Evolutionary conservation across 2,888 invertebrate species (phyloP), one percentile per base, ranked within the genome.

Genomic region (Scaptomyza parva): DNA sequence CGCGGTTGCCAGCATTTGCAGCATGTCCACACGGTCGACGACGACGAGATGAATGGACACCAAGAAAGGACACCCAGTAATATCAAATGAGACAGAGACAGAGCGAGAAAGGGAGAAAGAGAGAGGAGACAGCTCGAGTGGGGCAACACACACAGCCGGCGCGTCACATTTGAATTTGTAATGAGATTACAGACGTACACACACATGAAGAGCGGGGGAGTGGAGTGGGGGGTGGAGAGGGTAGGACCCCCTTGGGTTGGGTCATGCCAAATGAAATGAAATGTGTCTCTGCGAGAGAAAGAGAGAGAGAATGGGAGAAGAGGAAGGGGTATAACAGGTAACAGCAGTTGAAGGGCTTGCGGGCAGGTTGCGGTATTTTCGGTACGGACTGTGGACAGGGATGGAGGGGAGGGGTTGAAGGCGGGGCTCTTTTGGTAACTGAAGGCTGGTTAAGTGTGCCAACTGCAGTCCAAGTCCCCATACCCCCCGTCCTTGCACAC

Each of bases 91-190:
- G n/a, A 22, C n/a, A 26, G 14, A 43, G 6, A 17, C 20, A n/a
- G 40, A 0, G 22, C 5, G 30, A 9, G 7, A 28, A 18, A 20
- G 20, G 11, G 11, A 5, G 9, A 12, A 11, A 18, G 28, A 43
- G 17, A 24, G 3, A 22, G 47, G 18, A 5, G 30, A 30, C 24
- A 9, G 43, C 24, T n/a, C 45, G 70, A 58, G 64, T n/a, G 28
- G 53, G 53, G 65, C 53, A 43, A 52, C 26, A 5, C 57, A 40
- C 41, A 39, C 78, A 83, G 66, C 50, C 62, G 75, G 60, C 65
- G 59, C 63, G 66, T 66, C 65, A 61, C 77, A 84, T 84, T 84
- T 88, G 84, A 86, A 84, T 86, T 83, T 88, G 86, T 88, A 84
- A 88, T 86, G 86, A 84, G 86, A 88, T 86, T 87, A 73, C 81